These are phyloP conservation scores for Catocala fraxini DNA, from an alignment of 2,888 invertebrate genomes.

Conservation along the genomic window DNA sequence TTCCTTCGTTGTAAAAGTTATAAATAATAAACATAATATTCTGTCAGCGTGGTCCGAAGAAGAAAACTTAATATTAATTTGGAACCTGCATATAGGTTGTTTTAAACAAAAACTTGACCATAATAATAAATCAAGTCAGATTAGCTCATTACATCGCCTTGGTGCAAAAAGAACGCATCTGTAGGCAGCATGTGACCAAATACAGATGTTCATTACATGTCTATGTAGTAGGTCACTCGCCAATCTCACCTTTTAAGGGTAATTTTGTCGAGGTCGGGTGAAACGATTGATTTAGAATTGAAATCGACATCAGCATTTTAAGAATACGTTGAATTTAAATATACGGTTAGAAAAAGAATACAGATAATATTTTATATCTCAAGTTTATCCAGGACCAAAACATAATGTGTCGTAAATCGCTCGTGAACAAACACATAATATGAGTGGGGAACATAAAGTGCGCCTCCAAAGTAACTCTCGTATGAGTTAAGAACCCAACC, in stretches of 20 bases:
- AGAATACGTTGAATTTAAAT: neutral
- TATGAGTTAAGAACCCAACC: conserved; percentile 51
- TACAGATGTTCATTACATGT: conserved; percentile 29
- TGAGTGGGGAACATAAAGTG: conserved; percentile 56
- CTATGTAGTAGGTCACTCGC: conserved; percentile 33
- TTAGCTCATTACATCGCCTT: conserved; percentile 34
- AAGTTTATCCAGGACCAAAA: conserved; percentile 13
- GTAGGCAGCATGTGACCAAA: conserved; percentile 36
- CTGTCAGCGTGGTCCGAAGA: neutral
- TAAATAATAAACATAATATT: neutral
- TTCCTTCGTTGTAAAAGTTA: neutral
- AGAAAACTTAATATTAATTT: conserved; percentile 4
- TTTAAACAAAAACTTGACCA: neutral
- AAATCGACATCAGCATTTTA: conserved; percentile 12
- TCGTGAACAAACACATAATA: conserved; percentile 54
- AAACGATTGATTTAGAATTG: conserved; percentile 26
- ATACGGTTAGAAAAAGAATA: neutral
- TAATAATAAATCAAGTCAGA: conserved; percentile 20
- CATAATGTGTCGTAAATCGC: conserved; percentile 56
- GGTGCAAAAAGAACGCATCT: conserved; percentile 27
- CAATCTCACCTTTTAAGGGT: conserved; percentile 37
- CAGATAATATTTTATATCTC: too few species aligned
- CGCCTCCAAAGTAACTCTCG: conserved; percentile 53
- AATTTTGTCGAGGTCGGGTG: conserved; percentile 34
- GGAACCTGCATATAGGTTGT: neutral